These are phyloP conservation scores for Latrodectus geometricus DNA, from an alignment of 1,140 invertebrate genomes.

Conservation along the genomic window DNA sequence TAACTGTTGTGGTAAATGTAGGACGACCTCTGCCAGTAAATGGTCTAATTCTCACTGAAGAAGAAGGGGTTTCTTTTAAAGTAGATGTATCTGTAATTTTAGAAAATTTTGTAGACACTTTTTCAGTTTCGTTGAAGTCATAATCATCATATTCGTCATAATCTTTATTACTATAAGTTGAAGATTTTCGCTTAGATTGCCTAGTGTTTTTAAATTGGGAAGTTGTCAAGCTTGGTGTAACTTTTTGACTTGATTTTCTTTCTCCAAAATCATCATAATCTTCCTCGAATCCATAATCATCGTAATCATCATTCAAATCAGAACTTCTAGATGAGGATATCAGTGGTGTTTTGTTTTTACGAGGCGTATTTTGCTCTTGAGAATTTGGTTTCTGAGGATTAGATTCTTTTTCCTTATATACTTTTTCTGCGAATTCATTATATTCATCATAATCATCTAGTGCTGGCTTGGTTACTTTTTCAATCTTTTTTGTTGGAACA, in stretches of 20 bases:
- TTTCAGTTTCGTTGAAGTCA: constrained; percentile 49
- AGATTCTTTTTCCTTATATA: constrained; percentile 55
- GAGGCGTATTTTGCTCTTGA: constrained; percentile 1
- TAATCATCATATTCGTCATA: constrained; percentile 61
- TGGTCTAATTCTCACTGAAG: constrained; percentile 59
- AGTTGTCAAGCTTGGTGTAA: constrained; percentile 33
- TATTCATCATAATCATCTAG: constrained; percentile 37
- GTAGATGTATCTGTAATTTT: constrained; percentile 17
- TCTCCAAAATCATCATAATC: constrained; percentile 49
- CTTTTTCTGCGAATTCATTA: constrained; percentile 39
- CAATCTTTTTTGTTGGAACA: constrained; percentile 1
- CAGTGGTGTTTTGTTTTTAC: constrained; percentile 29
- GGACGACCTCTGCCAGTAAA: constrained; percentile 57
- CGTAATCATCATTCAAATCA: constrained; percentile 33
- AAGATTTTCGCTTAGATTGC: constrained; percentile 40
- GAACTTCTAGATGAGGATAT: constrained; percentile 43
- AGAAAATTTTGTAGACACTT: not conserved
- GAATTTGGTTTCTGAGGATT: constrained; percentile 22
- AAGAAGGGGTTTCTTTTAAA: constrained; percentile 48
- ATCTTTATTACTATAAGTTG: constrained; percentile 18
- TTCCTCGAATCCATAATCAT: constrained; percentile 54
- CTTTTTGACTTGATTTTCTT: constrained; percentile 28
- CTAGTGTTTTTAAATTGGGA: constrained; percentile 37
- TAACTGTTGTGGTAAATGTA: constrained; percentile 34
- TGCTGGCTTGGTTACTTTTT: not conserved